Conservation (phyloP, 2,797 vertebrate species). For the Chaetodon trifasciatus region DNA sequence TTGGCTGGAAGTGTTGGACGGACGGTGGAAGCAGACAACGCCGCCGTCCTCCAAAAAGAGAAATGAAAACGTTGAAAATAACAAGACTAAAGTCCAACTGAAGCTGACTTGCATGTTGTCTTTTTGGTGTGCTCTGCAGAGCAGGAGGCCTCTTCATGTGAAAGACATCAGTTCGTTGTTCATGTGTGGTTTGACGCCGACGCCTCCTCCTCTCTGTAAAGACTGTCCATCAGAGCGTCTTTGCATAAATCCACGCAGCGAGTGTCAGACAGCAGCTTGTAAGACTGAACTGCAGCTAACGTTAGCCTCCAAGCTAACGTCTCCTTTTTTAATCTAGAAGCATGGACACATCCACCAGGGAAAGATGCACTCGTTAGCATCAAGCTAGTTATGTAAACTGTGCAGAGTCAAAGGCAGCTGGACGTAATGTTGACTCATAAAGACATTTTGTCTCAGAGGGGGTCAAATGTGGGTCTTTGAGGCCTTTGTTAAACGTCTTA, state of each 20-base stretch:
- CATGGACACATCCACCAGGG: neutral
- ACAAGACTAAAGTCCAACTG: conserved; percentile 37
- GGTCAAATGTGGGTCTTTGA: neutral
- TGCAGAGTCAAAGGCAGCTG: neutral
- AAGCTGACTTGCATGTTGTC: neutral
- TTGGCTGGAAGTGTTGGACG: neutral
- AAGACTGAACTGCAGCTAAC: neutral
- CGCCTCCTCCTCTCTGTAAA: too few relatives aligned
- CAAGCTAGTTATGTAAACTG: neutral
- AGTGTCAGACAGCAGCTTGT: too few relatives aligned
- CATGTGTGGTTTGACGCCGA: neutral
- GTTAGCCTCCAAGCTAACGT: neutral
- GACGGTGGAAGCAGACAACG: too few relatives aligned
- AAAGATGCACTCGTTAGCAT: neutral
- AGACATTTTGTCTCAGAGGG: neutral
- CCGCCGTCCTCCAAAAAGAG: neutral
- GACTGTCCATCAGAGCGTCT: too few relatives aligned
- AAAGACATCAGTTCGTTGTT: neutral
- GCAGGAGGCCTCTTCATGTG: neutral
- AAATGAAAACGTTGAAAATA: neutral
- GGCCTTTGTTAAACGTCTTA: too few relatives aligned
- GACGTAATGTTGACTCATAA: neutral
- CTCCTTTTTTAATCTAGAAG: neutral
- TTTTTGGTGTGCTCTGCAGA: neutral
- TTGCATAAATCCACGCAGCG: too few relatives aligned